phyloP scores from a whole-genome alignment of 1,140 invertebrate species.

The Aricia agestis region DNA sequence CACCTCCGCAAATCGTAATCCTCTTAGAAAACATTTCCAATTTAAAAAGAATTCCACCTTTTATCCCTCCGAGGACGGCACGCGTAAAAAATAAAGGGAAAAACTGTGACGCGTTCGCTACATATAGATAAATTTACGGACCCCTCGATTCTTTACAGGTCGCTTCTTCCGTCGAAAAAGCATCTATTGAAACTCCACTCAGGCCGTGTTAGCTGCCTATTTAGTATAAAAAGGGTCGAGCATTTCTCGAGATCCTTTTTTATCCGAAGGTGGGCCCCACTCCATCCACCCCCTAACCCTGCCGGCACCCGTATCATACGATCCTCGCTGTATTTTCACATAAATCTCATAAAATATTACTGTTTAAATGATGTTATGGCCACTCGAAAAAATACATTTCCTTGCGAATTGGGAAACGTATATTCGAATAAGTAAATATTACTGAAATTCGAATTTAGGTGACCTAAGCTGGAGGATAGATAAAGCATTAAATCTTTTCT shows the following conservation, averaged over 20 bases:
- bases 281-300: conserved; percentile 28
- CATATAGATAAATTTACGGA: conserved; percentile 51
- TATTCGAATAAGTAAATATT: not conserved
- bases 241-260: conserved; percentile 71
- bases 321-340: conserved; percentile 14
- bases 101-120: conserved; percentile 58
- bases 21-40: conserved; percentile 76
- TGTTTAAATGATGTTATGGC: conserved; percentile 1
- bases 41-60: conserved; percentile 74
- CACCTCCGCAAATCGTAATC: conserved; percentile 74
- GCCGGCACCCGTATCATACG: conserved; percentile 12
- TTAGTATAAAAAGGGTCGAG: conserved; percentile 75
- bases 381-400: conserved; percentile 1
- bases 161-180: conserved; percentile 71
- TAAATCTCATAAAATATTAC: conserved; percentile 16
- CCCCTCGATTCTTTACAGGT: conserved; percentile 69
- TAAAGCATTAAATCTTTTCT: not conserved
- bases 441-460: too few species aligned
- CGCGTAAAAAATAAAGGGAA: conserved; percentile 72
- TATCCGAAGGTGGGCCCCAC: conserved; percentile 56
- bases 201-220: conserved; percentile 75
- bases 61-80: conserved; percentile 65
- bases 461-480: too few species aligned
- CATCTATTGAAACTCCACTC: conserved; percentile 76
- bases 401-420: not conserved